Percentiles rank a stretch among this genome's conserved stretches.
Conservation (phyloP, 2,797 vertebrate species). For the Orestias chungarensis region DNA sequence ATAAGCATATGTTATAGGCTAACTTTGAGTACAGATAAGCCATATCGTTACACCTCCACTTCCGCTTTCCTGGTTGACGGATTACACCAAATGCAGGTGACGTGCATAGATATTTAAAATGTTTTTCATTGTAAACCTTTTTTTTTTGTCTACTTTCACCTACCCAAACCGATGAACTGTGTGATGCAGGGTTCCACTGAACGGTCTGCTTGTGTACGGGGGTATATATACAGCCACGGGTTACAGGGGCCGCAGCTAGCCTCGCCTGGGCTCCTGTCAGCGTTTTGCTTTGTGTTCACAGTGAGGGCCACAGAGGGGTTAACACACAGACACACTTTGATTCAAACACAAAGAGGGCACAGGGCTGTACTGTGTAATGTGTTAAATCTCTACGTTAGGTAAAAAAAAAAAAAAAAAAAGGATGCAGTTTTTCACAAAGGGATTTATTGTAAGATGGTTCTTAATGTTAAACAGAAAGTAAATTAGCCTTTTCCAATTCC, state of each 20-base stretch:
- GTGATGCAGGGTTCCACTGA: constrained; percentile 76
- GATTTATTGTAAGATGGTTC: background rate
- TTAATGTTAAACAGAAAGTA: background rate
- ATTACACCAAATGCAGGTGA: constrained; percentile 9
- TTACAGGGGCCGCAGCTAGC: constrained; percentile 54
- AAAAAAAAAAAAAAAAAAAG: background rate
- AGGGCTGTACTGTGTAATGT: constrained; percentile 12
- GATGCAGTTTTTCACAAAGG: constrained; percentile 1
- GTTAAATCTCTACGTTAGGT: constrained; percentile 28
- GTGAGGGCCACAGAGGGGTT: constrained; percentile 78
- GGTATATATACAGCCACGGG: constrained; percentile 85
- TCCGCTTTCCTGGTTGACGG: constrained; percentile 14
- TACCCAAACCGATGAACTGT: constrained; percentile 77
- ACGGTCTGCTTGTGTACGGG: constrained; percentile 68
- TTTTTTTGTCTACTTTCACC: constrained; percentile 58
- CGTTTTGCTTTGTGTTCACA: constrained; percentile 90
- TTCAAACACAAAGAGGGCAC: constrained; percentile 62
- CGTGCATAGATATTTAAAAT: constrained; percentile 40
- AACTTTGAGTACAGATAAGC: constrained; percentile 7
- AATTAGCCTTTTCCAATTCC: background rate
- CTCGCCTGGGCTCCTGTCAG: constrained; percentile 84
- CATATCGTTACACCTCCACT: background rate
- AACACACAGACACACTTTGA: constrained; percentile 57
- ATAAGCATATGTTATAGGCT: background rate
- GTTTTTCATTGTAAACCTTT: constrained; percentile 34